Conservation (phyloP, 2,797 vertebrate species). For the Sebastes hubbsi region DNA sequence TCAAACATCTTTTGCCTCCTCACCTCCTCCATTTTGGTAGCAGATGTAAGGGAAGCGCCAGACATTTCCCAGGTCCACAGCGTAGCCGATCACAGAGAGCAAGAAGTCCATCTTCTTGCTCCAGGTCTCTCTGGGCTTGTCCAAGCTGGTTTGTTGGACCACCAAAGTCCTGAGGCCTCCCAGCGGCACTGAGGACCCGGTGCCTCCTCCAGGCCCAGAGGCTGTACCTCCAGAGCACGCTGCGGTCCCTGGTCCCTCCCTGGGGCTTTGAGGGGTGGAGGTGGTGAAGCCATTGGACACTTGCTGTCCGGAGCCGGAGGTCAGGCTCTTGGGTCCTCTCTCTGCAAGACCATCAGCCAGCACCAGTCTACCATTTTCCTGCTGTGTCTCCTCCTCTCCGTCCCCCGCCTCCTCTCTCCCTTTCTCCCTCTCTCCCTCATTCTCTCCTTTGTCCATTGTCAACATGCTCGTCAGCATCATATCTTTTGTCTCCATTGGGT, state of each 20-base stretch:
- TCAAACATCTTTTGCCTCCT: conserved; percentile 66
- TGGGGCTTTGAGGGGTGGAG: conserved; percentile 85
- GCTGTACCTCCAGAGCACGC: conserved; percentile 38
- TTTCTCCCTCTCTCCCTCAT: conserved; percentile 71
- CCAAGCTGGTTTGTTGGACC: conserved; percentile 87
- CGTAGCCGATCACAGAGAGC: conserved; percentile 96
- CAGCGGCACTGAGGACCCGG: conserved; percentile 31
- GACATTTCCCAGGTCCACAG: conserved; percentile 97
- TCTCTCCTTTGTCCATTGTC: conserved; percentile 78
- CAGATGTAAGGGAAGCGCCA: conserved; percentile 99
- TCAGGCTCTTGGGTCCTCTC: conserved; percentile 75
- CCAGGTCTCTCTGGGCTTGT: conserved; percentile 92
- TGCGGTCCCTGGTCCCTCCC: conserved; percentile 72
- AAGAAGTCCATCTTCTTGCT: conserved; percentile 99
- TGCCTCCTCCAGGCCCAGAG: conserved; percentile 39
- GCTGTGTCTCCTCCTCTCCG: conserved; percentile 61
- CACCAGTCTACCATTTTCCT: conserved; percentile 84
- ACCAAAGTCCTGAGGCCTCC: conserved; percentile 86
- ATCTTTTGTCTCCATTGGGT: conserved; percentile 88
- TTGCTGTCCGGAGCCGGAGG: conserved; percentile 77
- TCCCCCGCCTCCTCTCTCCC: conserved; percentile 62
- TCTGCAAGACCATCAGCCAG: conserved; percentile 74
- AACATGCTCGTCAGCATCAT: conserved; percentile 76
- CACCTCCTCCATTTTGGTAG: conserved; percentile 99
- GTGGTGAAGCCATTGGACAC: conserved; percentile 92